Evolutionary conservation across 2,113 vertebrate species (phyloP).

Genomic region (Machaerirhynchus nigripectus): DNA sequence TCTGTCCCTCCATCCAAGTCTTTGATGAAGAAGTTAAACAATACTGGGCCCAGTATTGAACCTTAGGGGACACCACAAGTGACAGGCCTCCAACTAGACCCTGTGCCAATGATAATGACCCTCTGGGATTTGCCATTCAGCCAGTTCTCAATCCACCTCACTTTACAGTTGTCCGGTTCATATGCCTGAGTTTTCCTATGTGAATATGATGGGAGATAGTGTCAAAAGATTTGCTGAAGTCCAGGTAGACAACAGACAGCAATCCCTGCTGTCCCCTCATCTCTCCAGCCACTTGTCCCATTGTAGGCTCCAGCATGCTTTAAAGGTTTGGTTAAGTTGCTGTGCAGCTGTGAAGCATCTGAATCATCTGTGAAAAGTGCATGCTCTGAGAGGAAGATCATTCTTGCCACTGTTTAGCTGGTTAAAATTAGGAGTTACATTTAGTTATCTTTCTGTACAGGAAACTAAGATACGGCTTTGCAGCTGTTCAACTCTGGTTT

Average conservation of each 20-base stretch:
- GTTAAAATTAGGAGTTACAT: neutral
- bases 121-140: neutral
- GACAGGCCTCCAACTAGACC: neutral
- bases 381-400: fast-evolving
- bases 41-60: neutral
- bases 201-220: too few relatives aligned
- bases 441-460: neutral
- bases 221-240: neutral
- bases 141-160: neutral
- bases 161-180: neutral
- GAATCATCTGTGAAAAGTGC: neutral
- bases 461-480: neutral
- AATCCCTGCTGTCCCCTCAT: neutral
- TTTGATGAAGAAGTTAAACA: neutral
- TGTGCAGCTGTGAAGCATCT: neutral
- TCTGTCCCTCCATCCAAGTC: neutral
- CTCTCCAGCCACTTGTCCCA: neutral
- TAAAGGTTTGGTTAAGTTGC: neutral
- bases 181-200: neutral
- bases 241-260: too few relatives aligned
- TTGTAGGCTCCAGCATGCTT: neutral
- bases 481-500: neutral
- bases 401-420: neutral
- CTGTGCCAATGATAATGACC: neutral
- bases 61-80: neutral